Conservation (phyloP, 1,140 invertebrate species). For the Tachypleus tridentatus region DNA sequence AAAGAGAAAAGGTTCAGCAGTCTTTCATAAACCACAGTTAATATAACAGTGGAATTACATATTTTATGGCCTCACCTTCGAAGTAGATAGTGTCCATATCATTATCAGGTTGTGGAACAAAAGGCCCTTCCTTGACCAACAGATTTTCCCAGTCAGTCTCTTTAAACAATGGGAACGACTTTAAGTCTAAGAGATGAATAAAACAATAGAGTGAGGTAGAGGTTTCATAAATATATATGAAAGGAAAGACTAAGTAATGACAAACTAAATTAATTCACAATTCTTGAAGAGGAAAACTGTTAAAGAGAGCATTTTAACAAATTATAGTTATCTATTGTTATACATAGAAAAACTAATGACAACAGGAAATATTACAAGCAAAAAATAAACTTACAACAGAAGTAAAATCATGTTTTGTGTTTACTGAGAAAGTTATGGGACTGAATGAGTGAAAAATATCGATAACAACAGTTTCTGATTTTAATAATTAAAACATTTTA, state of each 20-base stretch:
- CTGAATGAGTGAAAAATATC: too few species aligned
- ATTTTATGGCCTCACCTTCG: constrained; percentile 47
- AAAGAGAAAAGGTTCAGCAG: constrained; percentile 17
- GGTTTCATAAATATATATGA: background rate
- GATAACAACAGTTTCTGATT: too few species aligned
- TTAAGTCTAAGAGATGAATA: constrained; percentile 29
- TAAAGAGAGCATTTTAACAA: too few species aligned
- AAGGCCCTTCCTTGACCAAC: constrained; percentile 57
- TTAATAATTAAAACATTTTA: too few species aligned
- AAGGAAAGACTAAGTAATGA: background rate
- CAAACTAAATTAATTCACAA: background rate
- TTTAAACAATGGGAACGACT: constrained; percentile 53
- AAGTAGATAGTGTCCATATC: constrained; percentile 86
- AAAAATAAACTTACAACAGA: too few species aligned
- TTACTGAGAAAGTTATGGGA: too few species aligned
- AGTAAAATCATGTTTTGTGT: too few species aligned
- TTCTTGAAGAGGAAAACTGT: too few species aligned
- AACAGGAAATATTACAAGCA: too few species aligned
- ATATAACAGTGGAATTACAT: constrained; percentile 13
- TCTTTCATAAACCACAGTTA: constrained; percentile 7
- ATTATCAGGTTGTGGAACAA: constrained; percentile 77
- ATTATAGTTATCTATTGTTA: too few species aligned
- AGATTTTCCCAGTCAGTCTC: constrained; percentile 69
- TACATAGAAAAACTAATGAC: too few species aligned
- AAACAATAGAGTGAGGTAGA: background rate